Evolutionary conservation across 1,140 invertebrate genomes (phyloP).

Genomic region (Cydia pomonella): DNA sequence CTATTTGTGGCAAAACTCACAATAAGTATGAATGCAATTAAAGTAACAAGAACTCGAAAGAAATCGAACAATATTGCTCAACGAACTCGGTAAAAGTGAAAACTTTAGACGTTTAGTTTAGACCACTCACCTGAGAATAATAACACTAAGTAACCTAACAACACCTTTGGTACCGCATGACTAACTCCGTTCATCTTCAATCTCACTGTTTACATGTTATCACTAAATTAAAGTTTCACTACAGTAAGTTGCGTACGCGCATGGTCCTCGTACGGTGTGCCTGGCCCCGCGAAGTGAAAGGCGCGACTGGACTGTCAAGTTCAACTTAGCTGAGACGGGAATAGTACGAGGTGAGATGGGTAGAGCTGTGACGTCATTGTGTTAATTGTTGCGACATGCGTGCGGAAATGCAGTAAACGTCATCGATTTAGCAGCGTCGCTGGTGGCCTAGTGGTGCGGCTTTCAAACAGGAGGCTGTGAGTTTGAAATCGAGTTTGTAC

Average conservation of each 20-base stretch:
- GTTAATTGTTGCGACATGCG: background rate
- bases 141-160: slow-evolving; percentile 52
- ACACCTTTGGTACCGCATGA: slow-evolving; percentile 59
- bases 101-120: background rate
- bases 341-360: background rate
- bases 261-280: background rate
- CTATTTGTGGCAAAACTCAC: background rate
- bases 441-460: background rate
- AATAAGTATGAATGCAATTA: background rate
- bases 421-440: background rate
- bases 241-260: background rate
- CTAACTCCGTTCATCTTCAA: slow-evolving; percentile 56
- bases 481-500: too few species aligned
- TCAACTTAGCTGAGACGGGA: slow-evolving; percentile 11
- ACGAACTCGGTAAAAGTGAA: background rate
- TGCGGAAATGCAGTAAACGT: background rate
- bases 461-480: too few species aligned
- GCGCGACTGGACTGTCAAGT: slow-evolving; percentile 8
- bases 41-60: background rate
- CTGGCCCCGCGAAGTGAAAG: slow-evolving; percentile 25
- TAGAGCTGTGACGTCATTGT: background rate
- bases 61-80: background rate
- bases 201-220: slow-evolving; percentile 35
- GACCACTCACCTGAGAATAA: slow-evolving; percentile 41
- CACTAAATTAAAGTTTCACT: slow-evolving; percentile 26